A percentile compares a stretch with the other conserved stretches of the same genome.
phyloP scores from a whole-genome alignment of 2,797 vertebrate genomes.

The Adrianichthys oophorus region DNA sequence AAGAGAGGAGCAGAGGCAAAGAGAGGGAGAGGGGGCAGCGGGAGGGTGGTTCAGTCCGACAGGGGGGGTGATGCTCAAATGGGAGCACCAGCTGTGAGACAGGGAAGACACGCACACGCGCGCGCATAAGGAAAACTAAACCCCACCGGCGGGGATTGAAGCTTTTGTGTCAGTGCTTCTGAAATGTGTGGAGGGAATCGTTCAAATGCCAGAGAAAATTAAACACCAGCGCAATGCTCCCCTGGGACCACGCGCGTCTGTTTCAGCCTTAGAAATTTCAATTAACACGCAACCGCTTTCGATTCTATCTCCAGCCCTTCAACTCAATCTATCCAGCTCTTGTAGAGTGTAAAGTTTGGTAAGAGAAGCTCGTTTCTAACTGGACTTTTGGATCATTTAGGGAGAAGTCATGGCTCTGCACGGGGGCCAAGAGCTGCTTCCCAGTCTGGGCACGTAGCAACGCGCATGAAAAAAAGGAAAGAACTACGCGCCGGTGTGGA shows the following conservation, averaged over 20 bases:
- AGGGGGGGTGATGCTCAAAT: conserved; percentile 35
- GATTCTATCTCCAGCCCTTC: no score
- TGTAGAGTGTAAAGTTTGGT: no score
- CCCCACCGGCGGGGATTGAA: neutral
- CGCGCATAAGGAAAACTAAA: neutral
- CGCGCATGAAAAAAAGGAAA: conserved; percentile 15
- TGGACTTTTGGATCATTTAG: no score
- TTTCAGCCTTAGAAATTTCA: neutral
- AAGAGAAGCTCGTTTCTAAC: no score
- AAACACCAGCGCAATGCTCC: conserved; percentile 37
- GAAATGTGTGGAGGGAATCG: conserved; percentile 22
- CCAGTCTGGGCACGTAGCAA: conserved; percentile 59
- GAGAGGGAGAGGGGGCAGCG: conserved; percentile 5
- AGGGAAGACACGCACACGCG: conserved; percentile 27
- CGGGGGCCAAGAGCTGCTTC: conserved; percentile 43
- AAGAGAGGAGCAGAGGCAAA: neutral
- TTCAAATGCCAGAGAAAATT: conserved; percentile 38
- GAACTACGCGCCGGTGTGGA: conserved; percentile 18
- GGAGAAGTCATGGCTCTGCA: neutral
- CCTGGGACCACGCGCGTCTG: conserved; percentile 23
- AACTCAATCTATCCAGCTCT: no score
- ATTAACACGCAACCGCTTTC: neutral
- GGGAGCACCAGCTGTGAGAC: conserved; percentile 43
- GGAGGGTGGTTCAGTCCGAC: conserved; percentile 20
- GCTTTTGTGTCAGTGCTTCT: neutral